Percentiles rank a stretch among this genome's conserved stretches.
These are phyloP conservation scores for Drosophila gunungcola DNA, from an alignment of 1,140 invertebrate genomes.

Conservation along the genomic window DNA sequence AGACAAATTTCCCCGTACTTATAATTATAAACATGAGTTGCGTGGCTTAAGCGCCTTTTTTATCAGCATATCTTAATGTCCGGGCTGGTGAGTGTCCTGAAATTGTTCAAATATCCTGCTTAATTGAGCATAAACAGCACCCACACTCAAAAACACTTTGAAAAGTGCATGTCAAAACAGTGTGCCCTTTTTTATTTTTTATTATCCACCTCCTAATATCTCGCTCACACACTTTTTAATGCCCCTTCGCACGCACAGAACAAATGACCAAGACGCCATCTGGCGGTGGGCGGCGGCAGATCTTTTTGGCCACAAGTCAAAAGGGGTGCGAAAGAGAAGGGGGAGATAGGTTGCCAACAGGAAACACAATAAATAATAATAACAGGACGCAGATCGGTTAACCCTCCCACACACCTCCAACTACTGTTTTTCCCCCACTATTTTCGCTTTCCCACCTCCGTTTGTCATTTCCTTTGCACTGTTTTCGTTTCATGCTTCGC, in stretches of 20 bases:
- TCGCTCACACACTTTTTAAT: slow-evolving; percentile 29
- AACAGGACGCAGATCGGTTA: slow-evolving; percentile 45
- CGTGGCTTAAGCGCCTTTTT: slow-evolving; percentile 20
- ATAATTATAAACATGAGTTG: slow-evolving; percentile 18
- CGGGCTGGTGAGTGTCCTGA: slow-evolving; percentile 38
- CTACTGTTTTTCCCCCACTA: slow-evolving; percentile 4
- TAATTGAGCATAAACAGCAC: slow-evolving; percentile 56
- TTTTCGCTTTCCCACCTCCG: slow-evolving; percentile 1
- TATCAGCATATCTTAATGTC: slow-evolving; percentile 54
- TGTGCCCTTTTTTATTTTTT: slow-evolving; percentile 26
- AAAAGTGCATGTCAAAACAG: slow-evolving; percentile 55
- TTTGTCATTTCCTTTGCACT: slow-evolving; percentile 49
- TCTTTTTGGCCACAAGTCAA: slow-evolving; percentile 13
- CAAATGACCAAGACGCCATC: slow-evolving; percentile 38
- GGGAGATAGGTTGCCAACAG: slow-evolving; percentile 15
- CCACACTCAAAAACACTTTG: slow-evolving; percentile 3
- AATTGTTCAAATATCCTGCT: slow-evolving; percentile 69
- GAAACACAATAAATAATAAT: slow-evolving; percentile 62
- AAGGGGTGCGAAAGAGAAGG: slow-evolving; percentile 4
- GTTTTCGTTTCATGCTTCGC: slow-evolving; percentile 67
- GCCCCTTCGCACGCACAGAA: slow-evolving; percentile 47
- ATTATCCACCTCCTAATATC: slow-evolving; percentile 6
- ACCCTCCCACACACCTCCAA: slow-evolving; percentile 14
- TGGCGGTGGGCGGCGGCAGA: slow-evolving; percentile 21
- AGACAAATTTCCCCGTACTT: slow-evolving; percentile 68